Evolutionary conservation across 2,888 invertebrate genomes (phyloP), one percentile per base, ranked within the genome.

Genomic region (Hesperia comma): DNA sequence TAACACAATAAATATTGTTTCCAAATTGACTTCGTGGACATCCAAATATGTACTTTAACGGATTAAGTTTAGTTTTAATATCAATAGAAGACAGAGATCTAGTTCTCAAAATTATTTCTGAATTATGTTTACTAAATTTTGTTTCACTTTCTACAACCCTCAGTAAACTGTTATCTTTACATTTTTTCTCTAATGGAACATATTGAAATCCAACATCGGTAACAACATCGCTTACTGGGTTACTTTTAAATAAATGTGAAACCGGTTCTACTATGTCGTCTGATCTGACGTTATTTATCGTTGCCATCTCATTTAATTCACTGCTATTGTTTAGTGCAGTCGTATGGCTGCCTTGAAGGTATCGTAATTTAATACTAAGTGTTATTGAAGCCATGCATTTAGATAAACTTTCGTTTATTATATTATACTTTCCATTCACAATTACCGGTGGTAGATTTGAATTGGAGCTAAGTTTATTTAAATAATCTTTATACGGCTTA

Each of bases 11-110:
- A 14, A 86, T 79, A 72, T 79, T 75, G 63, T 84, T 84, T 4
- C 79, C 77, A 66, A 78, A 80, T 12, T 76, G 72, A 12, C 75
- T 78, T 21, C 69, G 71, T 12, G 68, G 71, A 49, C 81, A 79
- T 8, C 81, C 83, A 75, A 87, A 89, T 69, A 90, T 84, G 53
- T 90, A 88, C 70, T 82, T 78, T 57, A 84, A 78, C 19, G 84
- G 74, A 69, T 84, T 85, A 15, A 77, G 69, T 60, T 76, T 73
- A 17, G 10, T 19, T 19, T 49, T 49, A 17, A 49, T 17, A 14
- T 77, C 71, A 55, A 86, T 69, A 5, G 76, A 74, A 58, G 83
- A 77, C 70, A 72, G 78, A 0, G 89, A 88, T 73, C 82, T 84
- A 0, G 79, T 76, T 74, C 75, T 83, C 72, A 68, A 73, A 5